Conservation (phyloP, 2,113 vertebrate genomes). For the Eclectus roratus region DNA sequence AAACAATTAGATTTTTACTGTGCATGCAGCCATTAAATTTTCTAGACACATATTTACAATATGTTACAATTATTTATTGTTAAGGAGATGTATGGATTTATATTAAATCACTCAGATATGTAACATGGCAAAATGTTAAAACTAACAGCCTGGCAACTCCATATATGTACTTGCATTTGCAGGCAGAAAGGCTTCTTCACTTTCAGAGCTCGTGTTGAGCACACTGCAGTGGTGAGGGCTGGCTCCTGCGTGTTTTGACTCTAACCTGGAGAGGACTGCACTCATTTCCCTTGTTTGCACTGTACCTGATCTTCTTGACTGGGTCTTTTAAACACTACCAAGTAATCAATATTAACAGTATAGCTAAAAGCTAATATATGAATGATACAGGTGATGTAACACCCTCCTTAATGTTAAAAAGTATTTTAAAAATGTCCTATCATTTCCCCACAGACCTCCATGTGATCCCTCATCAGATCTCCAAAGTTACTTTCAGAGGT, state of each 20-base stretch:
- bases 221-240: neutral
- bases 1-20: neutral
- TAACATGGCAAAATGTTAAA: neutral
- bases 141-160: neutral
- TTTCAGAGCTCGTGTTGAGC: neutral
- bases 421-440: neutral
- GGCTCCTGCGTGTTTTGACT: neutral
- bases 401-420: neutral
- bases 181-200: neutral
- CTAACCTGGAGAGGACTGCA: neutral
- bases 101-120: accelerated
- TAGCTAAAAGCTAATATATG: neutral
- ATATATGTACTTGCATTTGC: neutral
- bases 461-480: neutral
- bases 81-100: neutral
- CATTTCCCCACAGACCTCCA: neutral
- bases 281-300: neutral
- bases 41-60: neutral
- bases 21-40: neutral
- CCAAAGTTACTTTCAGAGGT: neutral
- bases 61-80: neutral
- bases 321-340: neutral
- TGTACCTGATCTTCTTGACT: neutral
- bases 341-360: neutral
- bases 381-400: neutral